Percentiles rank a stretch among this genome's conserved stretches.
phyloP scores from a whole-genome alignment of 2,888 invertebrate genomes.

The Phlogophora meticulosa region DNA sequence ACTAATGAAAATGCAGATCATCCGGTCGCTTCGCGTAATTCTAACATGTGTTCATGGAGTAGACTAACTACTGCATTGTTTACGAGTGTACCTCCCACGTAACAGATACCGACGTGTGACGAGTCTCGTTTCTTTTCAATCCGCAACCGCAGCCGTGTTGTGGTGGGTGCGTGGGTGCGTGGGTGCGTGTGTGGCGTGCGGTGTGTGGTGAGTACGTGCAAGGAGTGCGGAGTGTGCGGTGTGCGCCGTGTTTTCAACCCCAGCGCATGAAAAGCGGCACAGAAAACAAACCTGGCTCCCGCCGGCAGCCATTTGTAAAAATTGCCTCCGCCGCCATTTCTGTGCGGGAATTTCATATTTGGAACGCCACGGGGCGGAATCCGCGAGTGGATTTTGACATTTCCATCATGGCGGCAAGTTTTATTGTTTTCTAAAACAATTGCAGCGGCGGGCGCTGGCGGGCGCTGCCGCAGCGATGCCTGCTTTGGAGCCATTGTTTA shows the following conservation, averaged over 20 bases:
- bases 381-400: slow-evolving; percentile 83
- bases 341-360: slow-evolving; percentile 90
- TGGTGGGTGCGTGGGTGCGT: slow-evolving; percentile 30
- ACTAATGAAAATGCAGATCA: slow-evolving; percentile 41
- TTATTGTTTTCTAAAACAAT: slow-evolving; percentile 90
- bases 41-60: slow-evolving; percentile 18
- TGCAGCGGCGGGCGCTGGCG: slow-evolving; percentile 63
- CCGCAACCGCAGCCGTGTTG: slow-evolving; percentile 53
- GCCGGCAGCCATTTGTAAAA: slow-evolving; percentile 90
- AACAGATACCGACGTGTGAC: slow-evolving; percentile 22
- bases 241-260: slow-evolving; percentile 55
- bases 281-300: slow-evolving; percentile 81
- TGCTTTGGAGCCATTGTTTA: slow-evolving; percentile 85
- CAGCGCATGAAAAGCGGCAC: slow-evolving; percentile 69
- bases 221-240: slow-evolving; percentile 22
- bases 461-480: slow-evolving; percentile 75
- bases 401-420: slow-evolving; percentile 83
- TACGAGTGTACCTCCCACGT: slow-evolving; percentile 8
- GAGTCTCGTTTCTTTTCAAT: slow-evolving; percentile 32
- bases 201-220: no score
- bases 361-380: slow-evolving; percentile 87
- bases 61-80: slow-evolving; percentile 5
- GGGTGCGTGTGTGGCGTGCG: neutral
- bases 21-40: slow-evolving; percentile 14
- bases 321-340: slow-evolving; percentile 90